phyloP scores from a whole-genome alignment of 2,888 invertebrate species.

The Junonia oenone region DNA sequence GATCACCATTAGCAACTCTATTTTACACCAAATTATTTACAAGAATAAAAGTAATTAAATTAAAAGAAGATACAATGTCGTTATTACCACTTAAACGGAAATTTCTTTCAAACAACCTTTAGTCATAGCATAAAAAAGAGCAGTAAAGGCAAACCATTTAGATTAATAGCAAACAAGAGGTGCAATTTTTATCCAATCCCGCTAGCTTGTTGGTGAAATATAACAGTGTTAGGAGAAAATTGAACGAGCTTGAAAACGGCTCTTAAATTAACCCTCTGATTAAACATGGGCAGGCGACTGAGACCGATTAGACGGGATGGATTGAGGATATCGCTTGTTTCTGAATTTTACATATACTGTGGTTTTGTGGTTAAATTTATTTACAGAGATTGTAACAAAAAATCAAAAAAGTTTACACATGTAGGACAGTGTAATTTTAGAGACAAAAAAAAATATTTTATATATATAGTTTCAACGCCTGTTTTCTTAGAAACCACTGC shows the following conservation, averaged over 20 bases:
- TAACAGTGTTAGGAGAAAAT: conserved; percentile 34
- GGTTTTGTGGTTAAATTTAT: not conserved
- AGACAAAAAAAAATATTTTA: too few species aligned
- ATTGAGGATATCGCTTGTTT: not conserved
- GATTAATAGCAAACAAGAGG: conserved; percentile 49
- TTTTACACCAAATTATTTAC: too few species aligned
- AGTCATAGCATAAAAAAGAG: not conserved
- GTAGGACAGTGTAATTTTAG: too few species aligned
- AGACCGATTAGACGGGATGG: conserved; percentile 17
- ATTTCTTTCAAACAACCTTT: not conserved
- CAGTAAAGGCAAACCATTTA: not conserved
- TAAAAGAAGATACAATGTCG: too few species aligned
- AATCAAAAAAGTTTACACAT: too few species aligned
- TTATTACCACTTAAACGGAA: too few species aligned
- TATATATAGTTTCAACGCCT: too few species aligned
- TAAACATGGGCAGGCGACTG: conserved; percentile 27
- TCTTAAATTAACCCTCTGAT: conserved; percentile 27
- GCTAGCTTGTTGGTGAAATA: conserved; percentile 52
- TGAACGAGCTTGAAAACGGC: conserved; percentile 30
- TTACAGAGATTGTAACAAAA: too few species aligned
- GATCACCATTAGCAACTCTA: not conserved
- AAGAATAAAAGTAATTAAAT: too few species aligned
- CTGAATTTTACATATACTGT: not conserved
- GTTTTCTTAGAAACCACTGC: too few species aligned
- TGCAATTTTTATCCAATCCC: conserved; percentile 66